Conservation (phyloP, 2,888 invertebrate genomes). For the Eledone cirrhosa region DNA sequence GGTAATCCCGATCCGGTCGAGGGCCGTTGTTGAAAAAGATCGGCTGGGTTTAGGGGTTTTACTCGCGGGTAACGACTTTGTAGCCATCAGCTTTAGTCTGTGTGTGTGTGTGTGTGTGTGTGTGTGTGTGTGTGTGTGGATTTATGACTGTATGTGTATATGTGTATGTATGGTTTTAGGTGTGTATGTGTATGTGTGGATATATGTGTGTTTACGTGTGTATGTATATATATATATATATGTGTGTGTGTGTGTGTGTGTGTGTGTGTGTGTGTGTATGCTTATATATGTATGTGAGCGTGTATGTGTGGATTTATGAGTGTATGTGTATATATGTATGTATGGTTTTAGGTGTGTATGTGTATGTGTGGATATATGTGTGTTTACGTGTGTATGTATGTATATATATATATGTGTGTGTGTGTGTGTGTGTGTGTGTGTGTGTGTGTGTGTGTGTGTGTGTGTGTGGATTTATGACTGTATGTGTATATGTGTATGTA, state of each 20-base stretch:
- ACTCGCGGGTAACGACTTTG: too few species aligned
- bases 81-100: too few species aligned
- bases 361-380: conserved; percentile 10
- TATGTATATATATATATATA: conserved; percentile 28
- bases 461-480: conserved; percentile 8
- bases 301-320: background rate
- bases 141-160: background rate
- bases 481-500: background rate
- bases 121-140: too few species aligned
- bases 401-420: conserved; percentile 31
- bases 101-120: too few species aligned
- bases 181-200: background rate
- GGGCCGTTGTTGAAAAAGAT: too few species aligned
- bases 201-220: conserved; percentile 26
- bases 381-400: conserved; percentile 28
- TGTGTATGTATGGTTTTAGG: background rate
- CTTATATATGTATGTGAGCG: background rate
- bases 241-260: conserved; percentile 29
- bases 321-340: background rate
- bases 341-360: background rate
- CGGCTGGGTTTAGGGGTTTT: too few species aligned
- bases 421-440: conserved; percentile 29
- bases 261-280: conserved; percentile 27
- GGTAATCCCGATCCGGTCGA: too few species aligned
- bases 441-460: conserved; percentile 30